Evolutionary conservation across 2,797 vertebrate genomes (phyloP).

Genomic region (Melanotaenia parkinsoni): DNA sequence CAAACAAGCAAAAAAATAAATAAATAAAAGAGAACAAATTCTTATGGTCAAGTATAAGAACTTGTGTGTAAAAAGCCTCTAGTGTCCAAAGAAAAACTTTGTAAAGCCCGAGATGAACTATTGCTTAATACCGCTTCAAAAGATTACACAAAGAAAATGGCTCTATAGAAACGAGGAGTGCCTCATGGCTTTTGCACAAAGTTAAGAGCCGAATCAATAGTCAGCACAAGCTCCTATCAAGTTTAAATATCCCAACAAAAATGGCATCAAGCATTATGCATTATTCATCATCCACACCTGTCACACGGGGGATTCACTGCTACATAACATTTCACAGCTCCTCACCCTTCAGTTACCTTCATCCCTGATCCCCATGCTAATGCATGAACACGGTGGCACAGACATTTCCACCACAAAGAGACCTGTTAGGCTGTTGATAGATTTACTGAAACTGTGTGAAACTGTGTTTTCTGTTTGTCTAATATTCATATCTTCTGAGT

Average conservation of each 20-base stretch:
- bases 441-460: conserved; percentile 16
- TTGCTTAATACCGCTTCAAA: background rate
- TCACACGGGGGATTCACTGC: conserved; percentile 46
- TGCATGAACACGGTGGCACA: conserved; percentile 34
- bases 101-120: background rate
- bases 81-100: background rate
- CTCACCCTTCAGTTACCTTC: conserved; percentile 40
- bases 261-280: conserved; percentile 33
- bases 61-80: background rate
- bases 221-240: conserved; percentile 6
- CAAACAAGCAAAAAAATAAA: background rate
- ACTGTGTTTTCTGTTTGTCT: background rate
- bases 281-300: conserved; percentile 61
- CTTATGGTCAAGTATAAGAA: background rate
- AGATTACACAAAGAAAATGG: background rate
- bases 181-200: background rate
- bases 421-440: conserved; percentile 8
- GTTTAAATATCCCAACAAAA: conserved; percentile 47
- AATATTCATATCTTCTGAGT: conserved; percentile 20
- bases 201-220: conserved; percentile 26
- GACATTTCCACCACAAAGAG: conserved; percentile 20
- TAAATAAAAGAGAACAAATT: background rate
- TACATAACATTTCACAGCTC: conserved; percentile 55
- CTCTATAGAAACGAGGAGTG: background rate
- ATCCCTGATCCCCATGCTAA: conserved; percentile 55